Evolutionary conservation across 2,113 vertebrate species (phyloP).

Genomic region (Illadopsis cleaveri): DNA sequence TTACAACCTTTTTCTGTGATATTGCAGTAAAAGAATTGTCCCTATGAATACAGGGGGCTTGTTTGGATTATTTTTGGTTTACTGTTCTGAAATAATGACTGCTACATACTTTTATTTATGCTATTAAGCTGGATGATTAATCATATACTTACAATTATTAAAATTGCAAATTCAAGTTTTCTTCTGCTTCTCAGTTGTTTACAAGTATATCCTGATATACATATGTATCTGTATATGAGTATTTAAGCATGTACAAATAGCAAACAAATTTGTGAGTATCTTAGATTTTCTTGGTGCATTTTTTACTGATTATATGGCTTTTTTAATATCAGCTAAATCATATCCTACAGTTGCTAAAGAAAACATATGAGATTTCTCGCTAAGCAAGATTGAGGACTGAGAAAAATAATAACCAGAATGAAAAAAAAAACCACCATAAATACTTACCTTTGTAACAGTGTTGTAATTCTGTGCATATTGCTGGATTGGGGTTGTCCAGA

Average conservation of each 20-base stretch:
- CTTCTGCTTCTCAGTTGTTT: not conserved
- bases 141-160: not conserved
- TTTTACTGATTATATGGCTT: not conserved
- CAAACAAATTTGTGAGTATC: not conserved
- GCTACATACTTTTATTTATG: conserved; percentile 32
- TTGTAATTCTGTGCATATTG: not conserved
- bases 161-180: not conserved
- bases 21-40: conserved; percentile 62
- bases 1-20: conserved; percentile 70
- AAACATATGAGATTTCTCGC: not conserved
- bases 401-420: not conserved
- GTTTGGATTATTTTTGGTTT: conserved; percentile 70
- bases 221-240: not conserved
- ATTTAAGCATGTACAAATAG: not conserved
- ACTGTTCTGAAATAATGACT: conserved; percentile 42
- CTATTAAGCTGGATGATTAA: not conserved
- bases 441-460: not conserved
- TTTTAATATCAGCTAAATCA: not conserved
- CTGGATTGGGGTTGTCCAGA: not conserved
- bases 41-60: conserved; percentile 48
- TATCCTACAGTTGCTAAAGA: not conserved
- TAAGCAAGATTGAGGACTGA: not conserved
- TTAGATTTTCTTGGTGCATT: not conserved
- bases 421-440: not conserved
- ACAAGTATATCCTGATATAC: not conserved